Conservation (phyloP, 2,888 invertebrate genomes). For the Bombyx huttoni region DNA sequence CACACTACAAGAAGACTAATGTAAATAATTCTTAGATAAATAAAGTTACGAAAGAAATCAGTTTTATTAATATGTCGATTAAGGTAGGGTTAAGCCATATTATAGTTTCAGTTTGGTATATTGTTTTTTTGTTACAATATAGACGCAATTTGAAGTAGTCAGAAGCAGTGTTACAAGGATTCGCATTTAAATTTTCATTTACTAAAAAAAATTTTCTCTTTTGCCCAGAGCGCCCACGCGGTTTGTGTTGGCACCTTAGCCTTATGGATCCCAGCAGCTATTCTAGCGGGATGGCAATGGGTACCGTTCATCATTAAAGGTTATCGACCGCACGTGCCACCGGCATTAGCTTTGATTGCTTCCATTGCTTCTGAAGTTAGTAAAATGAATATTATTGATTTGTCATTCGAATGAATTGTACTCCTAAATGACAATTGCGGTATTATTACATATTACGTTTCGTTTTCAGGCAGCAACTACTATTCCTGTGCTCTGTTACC, state of each 20-base stretch:
- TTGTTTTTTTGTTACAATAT: too few species aligned
- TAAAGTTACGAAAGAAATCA: too few species aligned
- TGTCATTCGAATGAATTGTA: too few species aligned
- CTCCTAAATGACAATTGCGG: background rate
- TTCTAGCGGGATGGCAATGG: conserved; percentile 63
- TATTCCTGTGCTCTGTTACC: conserved; percentile 59
- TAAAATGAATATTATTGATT: background rate
- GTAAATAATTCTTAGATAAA: too few species aligned
- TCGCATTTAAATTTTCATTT: too few species aligned
- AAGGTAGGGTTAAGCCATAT: too few species aligned
- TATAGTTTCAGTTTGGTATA: too few species aligned
- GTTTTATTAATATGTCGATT: too few species aligned
- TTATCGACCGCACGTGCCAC: conserved; percentile 57
- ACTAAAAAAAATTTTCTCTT: background rate
- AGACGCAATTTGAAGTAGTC: too few species aligned
- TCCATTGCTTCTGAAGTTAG: conserved; percentile 66
- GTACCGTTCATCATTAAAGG: conserved; percentile 45
- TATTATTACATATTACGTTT: background rate
- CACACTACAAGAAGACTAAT: too few species aligned
- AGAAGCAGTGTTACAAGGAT: too few species aligned
- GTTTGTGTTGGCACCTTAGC: conserved; percentile 49
- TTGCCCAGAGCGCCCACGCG: conserved; percentile 45
- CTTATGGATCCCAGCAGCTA: conserved; percentile 63
- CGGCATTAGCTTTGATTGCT: conserved; percentile 54
- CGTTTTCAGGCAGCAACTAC: conserved; percentile 59